Conservation (phyloP, 1,140 invertebrate species). For the Drosophila tristis region DNA sequence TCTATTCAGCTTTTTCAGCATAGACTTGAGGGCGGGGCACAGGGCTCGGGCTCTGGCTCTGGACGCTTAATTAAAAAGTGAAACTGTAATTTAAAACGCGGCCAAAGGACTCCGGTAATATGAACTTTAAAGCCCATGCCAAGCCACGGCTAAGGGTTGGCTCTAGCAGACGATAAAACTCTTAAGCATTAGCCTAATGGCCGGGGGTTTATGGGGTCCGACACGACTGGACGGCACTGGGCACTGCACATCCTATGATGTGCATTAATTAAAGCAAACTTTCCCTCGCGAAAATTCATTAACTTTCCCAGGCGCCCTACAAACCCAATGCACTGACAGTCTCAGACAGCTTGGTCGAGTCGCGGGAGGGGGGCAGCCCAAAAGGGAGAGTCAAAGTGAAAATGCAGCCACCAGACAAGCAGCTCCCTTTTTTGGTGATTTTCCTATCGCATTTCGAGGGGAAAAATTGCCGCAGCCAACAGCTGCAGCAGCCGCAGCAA, state of each 20-base stretch:
- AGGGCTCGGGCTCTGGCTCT: neutral
- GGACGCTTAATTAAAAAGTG: slow-evolving; percentile 54
- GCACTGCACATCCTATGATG: slow-evolving; percentile 29
- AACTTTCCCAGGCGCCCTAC: slow-evolving; percentile 57
- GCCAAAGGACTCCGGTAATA: slow-evolving; percentile 39
- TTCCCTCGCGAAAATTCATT: slow-evolving; percentile 55
- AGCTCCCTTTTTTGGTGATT: slow-evolving; percentile 34
- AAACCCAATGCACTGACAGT: slow-evolving; percentile 48
- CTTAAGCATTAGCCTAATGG: slow-evolving; percentile 6
- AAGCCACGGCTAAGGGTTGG: slow-evolving; percentile 16
- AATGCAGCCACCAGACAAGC: slow-evolving; percentile 14
- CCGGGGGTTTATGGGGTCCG: slow-evolving; percentile 12
- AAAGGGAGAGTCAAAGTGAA: slow-evolving; percentile 43
- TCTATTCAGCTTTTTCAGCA: slow-evolving; percentile 45
- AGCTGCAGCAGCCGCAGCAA: slow-evolving; percentile 24
- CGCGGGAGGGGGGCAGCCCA: slow-evolving; percentile 7
- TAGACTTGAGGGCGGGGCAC: slow-evolving; percentile 38
- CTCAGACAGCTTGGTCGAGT: too few relatives aligned
- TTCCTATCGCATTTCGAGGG: slow-evolving; percentile 27
- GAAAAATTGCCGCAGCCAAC: slow-evolving; percentile 18
- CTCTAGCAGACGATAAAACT: slow-evolving; percentile 4
- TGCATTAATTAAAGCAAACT: slow-evolving; percentile 61
- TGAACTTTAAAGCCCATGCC: slow-evolving; percentile 35
- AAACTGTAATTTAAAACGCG: slow-evolving; percentile 55
- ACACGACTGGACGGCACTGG: slow-evolving; percentile 1